Percentiles rank a stretch among this genome's conserved stretches.
Evolutionary conservation across 2,888 invertebrate species (phyloP).

Genomic region (Tenthredo scrophulariae): DNA sequence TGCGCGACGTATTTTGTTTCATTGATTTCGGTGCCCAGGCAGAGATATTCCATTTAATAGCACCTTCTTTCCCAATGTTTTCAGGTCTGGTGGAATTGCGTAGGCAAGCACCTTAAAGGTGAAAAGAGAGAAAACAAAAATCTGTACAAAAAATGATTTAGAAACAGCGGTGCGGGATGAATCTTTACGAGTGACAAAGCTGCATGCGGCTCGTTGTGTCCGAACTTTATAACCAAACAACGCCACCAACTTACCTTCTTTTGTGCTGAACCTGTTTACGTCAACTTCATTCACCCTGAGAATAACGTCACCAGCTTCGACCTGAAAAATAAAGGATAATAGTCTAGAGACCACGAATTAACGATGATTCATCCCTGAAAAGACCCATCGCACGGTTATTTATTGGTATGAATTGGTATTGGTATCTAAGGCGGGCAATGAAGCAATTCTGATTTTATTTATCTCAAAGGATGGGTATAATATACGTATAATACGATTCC

Average conservation of each 20-base stretch:
- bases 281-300: slow-evolving; percentile 96
- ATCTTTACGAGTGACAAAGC: background rate
- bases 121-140: background rate
- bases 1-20: too few relatives aligned
- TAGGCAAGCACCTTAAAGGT: too few relatives aligned
- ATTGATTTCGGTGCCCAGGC: too few relatives aligned
- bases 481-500: too few relatives aligned
- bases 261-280: slow-evolving; percentile 94
- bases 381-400: background rate
- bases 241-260: slow-evolving; percentile 88
- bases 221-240: background rate
- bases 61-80: too few relatives aligned
- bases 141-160: background rate
- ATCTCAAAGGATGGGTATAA: background rate
- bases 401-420: background rate
- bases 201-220: background rate
- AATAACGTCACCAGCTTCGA: slow-evolving; percentile 96
- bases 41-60: too few relatives aligned
- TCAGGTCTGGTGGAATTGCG: too few relatives aligned
- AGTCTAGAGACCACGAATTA: background rate
- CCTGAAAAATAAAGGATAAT: slow-evolving; percentile 82
- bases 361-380: background rate
- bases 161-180: background rate
- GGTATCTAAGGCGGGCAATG: background rate
- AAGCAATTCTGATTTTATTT: background rate